phyloP scores from a whole-genome alignment of 2,888 invertebrate species.

The Onchidella celtica region DNA sequence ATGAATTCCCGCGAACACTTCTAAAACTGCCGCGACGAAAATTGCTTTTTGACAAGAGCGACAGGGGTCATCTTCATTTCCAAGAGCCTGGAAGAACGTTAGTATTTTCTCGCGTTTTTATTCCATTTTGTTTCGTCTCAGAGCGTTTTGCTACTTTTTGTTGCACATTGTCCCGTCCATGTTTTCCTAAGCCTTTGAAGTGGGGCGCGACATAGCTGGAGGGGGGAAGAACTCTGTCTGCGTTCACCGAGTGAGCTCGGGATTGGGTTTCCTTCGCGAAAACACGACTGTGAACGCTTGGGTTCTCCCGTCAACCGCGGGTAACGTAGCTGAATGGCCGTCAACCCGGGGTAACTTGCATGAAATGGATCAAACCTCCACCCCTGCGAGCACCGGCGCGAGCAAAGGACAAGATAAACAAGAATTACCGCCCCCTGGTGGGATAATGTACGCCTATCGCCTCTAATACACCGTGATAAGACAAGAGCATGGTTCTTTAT shows the following conservation, averaged over 20 bases:
- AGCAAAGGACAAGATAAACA: conserved; percentile 42
- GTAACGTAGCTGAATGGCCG: background rate
- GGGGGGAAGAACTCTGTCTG: conserved; percentile 1
- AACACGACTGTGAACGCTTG: conserved; percentile 41
- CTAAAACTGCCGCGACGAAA: conserved; percentile 12
- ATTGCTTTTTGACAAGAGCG: conserved; percentile 45
- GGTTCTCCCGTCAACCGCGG: conserved; percentile 13
- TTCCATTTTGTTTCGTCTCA: conserved; percentile 20
- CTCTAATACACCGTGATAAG: background rate
- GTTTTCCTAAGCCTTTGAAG: conserved; percentile 38
- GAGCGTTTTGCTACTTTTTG: conserved; percentile 19
- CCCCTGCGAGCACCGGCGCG: conserved; percentile 28
- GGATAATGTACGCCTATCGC: conserved; percentile 31
- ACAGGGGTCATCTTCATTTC: conserved; percentile 24
- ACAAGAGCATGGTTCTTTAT: too few species aligned
- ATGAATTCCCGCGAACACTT: conserved; percentile 30
- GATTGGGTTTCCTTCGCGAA: conserved; percentile 37
- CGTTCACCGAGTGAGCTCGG: conserved; percentile 2
- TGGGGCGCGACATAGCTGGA: background rate
- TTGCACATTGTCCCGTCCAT: conserved; percentile 18
- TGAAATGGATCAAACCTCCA: conserved; percentile 32
- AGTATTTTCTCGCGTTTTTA: conserved; percentile 35
- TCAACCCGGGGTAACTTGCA: background rate
- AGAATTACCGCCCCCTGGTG: conserved; percentile 14
- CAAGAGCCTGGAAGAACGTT: conserved; percentile 32